Conservation (phyloP, 2,888 invertebrate species). For the Nomada flava region DNA sequence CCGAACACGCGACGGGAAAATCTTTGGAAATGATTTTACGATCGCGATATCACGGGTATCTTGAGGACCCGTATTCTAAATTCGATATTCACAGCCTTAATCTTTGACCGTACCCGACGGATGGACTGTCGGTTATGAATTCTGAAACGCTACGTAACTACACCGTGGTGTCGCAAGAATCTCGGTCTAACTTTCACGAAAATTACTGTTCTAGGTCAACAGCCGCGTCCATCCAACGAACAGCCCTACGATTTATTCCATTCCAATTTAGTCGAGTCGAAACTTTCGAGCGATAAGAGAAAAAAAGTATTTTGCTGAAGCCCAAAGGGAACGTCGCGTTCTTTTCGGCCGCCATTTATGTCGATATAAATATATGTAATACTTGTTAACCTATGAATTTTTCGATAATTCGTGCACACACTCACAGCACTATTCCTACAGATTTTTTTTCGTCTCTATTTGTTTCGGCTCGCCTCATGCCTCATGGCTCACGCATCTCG, state of each 20-base stretch:
- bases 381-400: background rate
- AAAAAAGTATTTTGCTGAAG: slow-evolving; percentile 10
- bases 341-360: slow-evolving; percentile 19
- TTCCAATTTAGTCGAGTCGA: slow-evolving; percentile 23
- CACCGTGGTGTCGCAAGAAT: slow-evolving; percentile 58
- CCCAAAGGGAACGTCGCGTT: slow-evolving; percentile 9
- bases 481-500: background rate
- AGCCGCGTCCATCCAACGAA: slow-evolving; percentile 20
- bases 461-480: background rate
- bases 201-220: slow-evolving; percentile 50
- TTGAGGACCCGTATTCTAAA: slow-evolving; percentile 57
- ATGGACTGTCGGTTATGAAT: slow-evolving; percentile 42
- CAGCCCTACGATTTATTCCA: slow-evolving; percentile 27
- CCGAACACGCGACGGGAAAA: slow-evolving; percentile 52
- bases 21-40: slow-evolving; percentile 66
- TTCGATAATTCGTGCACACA: background rate
- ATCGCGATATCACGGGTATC: slow-evolving; percentile 66
- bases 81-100: slow-evolving; percentile 70
- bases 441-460: background rate
- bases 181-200: slow-evolving; percentile 65
- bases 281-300: slow-evolving; percentile 23
- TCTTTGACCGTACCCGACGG: slow-evolving; percentile 48
- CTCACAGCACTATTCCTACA: background rate
- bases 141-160: slow-evolving; percentile 38
- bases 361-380: background rate